Evolutionary conservation across 2,797 vertebrate genomes (phyloP).

Genomic region (Atherinosoma microstoma): DNA sequence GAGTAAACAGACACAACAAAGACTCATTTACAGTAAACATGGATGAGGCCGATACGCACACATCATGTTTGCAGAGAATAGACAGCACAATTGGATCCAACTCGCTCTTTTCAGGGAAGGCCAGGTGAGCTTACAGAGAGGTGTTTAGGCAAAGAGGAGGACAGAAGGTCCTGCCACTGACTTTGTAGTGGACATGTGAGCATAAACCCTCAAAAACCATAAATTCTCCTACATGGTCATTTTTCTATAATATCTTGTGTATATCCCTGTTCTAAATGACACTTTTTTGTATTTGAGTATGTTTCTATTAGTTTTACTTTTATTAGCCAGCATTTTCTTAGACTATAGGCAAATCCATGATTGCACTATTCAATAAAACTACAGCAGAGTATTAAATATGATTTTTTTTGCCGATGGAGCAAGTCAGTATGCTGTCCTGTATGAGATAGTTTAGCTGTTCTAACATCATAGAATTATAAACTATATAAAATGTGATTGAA

Average conservation of each 20-base stretch:
- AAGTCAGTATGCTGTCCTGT: too few relatives aligned
- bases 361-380: not conserved
- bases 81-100: slow-evolving; percentile 51
- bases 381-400: not conserved
- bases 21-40: slow-evolving; percentile 79
- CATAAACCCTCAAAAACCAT: slow-evolving; percentile 25
- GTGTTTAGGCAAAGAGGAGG: slow-evolving; percentile 43
- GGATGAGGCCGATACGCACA: slow-evolving; percentile 45
- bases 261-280: not conserved
- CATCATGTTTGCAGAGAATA: slow-evolving; percentile 62
- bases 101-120: slow-evolving; percentile 48
- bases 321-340: not conserved
- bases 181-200: slow-evolving; percentile 17
- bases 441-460: too few relatives aligned
- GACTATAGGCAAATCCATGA: not conserved
- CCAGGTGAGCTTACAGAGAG: slow-evolving; percentile 73
- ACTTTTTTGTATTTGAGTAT: not conserved
- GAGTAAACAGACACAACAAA: slow-evolving; percentile 69
- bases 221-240: slow-evolving; percentile 24
- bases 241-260: not conserved
- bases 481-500: not conserved
- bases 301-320: not conserved
- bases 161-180: slow-evolving; percentile 22
- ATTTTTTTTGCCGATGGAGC: not conserved
- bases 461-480: not conserved